These are phyloP conservation scores for Echiichthys vipera DNA, from an alignment of 2,797 vertebrate species.

Conservation along the genomic window DNA sequence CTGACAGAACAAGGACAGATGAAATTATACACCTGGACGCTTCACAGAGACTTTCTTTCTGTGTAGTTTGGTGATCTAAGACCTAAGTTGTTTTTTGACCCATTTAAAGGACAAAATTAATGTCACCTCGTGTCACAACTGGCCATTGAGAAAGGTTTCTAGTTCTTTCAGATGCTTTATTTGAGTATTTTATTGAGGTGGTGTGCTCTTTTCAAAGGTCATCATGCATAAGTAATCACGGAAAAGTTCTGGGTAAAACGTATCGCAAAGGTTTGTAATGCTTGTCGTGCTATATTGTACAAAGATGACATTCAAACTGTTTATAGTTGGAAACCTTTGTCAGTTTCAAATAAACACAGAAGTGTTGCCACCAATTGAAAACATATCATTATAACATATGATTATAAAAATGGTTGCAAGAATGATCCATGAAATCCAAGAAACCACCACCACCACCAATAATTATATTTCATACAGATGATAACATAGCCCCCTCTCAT, in stretches of 20 bases:
- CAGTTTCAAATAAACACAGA: no score
- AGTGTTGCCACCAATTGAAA: no score
- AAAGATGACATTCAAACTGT: background rate
- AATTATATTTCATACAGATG: background rate
- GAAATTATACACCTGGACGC: constrained; percentile 70
- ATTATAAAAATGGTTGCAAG: background rate
- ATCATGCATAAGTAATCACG: constrained; percentile 23
- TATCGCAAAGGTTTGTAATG: background rate
- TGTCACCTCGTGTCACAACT: constrained; percentile 57
- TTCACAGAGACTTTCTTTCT: constrained; percentile 37
- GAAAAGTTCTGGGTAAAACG: background rate
- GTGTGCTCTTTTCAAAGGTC: constrained; percentile 42
- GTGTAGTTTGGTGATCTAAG: constrained; percentile 47
- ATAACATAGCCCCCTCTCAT: no score
- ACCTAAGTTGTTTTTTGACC: constrained; percentile 64
- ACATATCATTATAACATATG: no score
- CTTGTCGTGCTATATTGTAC: background rate
- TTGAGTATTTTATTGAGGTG: constrained; percentile 1
- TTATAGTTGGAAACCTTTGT: background rate
- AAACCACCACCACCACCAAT: background rate
- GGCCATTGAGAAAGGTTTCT: constrained; percentile 30
- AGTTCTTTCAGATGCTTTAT: constrained; percentile 15
- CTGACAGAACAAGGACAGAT: constrained; percentile 78
- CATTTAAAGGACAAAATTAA: constrained; percentile 69
- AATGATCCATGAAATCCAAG: background rate